Evolutionary conservation across 1,140 invertebrate species (phyloP).

Genomic region (Chymomyza costata): DNA sequence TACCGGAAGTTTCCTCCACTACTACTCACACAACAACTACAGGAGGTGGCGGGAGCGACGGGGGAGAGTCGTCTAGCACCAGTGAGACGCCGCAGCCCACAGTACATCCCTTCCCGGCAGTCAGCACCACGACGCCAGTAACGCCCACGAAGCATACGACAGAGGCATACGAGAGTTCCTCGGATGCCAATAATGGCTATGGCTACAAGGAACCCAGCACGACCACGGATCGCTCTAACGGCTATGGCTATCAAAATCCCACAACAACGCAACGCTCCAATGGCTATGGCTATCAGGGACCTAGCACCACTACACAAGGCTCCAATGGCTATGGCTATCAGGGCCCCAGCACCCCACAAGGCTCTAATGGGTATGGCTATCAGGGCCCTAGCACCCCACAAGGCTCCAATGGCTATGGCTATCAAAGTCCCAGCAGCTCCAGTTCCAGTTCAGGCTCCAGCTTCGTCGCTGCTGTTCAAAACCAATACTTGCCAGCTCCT

Average conservation of each 20-base stretch:
- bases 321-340: too few species aligned
- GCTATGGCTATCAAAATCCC: too few species aligned
- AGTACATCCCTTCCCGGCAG: constrained; percentile 47
- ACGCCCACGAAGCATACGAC: constrained; percentile 17
- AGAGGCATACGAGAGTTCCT: too few species aligned
- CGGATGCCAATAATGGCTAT: too few species aligned
- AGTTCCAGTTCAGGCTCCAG: constrained; percentile 3
- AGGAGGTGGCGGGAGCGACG: too few species aligned
- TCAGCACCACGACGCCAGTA: too few species aligned
- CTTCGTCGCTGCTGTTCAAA: constrained; percentile 7
- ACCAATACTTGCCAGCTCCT: constrained; percentile 36
- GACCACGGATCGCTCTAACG: too few species aligned
- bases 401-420: constrained; percentile 23
- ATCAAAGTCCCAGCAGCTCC: constrained; percentile 16
- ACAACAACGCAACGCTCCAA: too few species aligned
- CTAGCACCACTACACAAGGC: too few species aligned
- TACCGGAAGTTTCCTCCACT: constrained; percentile 45
- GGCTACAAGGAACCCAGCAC: constrained; percentile 8
- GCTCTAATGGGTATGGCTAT: constrained; percentile 31
- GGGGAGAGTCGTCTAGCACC: too few species aligned
- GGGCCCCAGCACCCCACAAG: too few species aligned
- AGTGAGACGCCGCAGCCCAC: constrained; percentile 51
- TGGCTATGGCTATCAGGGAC: too few species aligned
- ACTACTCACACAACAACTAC: constrained; percentile 60
- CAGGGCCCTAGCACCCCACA: constrained; percentile 12